These are phyloP conservation scores for Neocloeon triangulifer DNA, from an alignment of 1,140 invertebrate species.

Conservation along the genomic window DNA sequence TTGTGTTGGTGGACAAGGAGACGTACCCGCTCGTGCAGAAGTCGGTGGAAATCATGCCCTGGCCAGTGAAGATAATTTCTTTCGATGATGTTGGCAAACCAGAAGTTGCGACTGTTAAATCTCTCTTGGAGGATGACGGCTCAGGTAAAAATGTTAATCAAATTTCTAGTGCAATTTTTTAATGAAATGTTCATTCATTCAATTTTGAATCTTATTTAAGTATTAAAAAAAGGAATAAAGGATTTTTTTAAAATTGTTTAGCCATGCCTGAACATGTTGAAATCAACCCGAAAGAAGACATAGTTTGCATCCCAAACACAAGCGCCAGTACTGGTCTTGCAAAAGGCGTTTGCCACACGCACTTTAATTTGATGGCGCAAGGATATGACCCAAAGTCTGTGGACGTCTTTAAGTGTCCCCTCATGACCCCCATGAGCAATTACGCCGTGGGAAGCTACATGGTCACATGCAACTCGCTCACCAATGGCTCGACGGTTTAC, in stretches of 20 bases:
- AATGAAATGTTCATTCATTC: too few species aligned
- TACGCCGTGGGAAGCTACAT: too few species aligned
- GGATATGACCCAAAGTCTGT: too few species aligned
- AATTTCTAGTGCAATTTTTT: too few species aligned
- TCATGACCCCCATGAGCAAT: too few species aligned
- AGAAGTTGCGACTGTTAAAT: neutral
- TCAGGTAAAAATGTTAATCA: too few species aligned
- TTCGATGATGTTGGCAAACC: neutral
- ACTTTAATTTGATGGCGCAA: constrained; percentile 3
- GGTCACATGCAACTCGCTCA: too few species aligned
- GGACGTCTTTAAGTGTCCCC: too few species aligned
- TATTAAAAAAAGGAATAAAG: too few species aligned
- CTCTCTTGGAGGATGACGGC: neutral
- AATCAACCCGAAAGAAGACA: constrained; percentile 4
- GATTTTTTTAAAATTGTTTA: too few species aligned
- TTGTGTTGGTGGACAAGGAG: neutral
- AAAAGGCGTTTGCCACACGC: constrained; percentile 5
- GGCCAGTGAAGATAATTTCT: neutral
- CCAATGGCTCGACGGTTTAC: too few species aligned
- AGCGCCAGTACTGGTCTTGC: constrained; percentile 5
- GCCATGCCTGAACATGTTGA: neutral
- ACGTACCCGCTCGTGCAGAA: neutral
- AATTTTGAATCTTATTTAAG: too few species aligned
- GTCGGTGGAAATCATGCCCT: neutral
- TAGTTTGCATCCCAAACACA: constrained; percentile 4